Percentiles rank a stretch among this genome's conserved stretches.
These are phyloP conservation scores for Lysandra coridon DNA, from an alignment of 2,888 invertebrate genomes.

Conservation along the genomic window DNA sequence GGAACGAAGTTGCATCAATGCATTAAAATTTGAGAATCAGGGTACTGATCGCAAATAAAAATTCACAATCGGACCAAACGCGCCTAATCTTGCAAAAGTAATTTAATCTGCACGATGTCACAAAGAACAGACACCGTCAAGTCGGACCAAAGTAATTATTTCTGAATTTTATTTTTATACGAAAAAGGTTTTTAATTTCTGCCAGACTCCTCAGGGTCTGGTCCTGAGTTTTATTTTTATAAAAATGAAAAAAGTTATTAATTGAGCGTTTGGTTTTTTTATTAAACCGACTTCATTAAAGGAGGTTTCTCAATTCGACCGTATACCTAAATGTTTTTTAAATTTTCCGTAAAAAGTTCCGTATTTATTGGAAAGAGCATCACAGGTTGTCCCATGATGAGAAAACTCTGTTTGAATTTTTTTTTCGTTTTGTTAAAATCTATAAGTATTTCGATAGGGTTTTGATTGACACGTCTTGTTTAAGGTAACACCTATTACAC, in stretches of 20 bases:
- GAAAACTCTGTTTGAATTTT: no score
- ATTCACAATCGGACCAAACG: constrained; percentile 10
- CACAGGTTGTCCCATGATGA: no score
- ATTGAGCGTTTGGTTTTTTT: no score
- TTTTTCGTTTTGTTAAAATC: no score
- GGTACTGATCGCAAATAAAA: constrained; percentile 21
- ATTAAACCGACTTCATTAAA: no score
- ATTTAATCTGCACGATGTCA: constrained; percentile 25
- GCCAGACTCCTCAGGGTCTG: background rate
- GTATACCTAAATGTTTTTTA: no score
- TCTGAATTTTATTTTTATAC: background rate
- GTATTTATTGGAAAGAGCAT: no score
- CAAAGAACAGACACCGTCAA: background rate
- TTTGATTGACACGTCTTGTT: no score
- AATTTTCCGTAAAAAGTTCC: no score
- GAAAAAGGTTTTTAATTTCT: constrained; percentile 10
- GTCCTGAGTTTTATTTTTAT: background rate
- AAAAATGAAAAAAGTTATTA: background rate
- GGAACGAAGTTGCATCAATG: background rate
- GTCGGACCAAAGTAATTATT: background rate
- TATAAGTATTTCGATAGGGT: no score
- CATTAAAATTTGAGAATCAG: background rate
- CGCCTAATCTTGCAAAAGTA: constrained; percentile 24
- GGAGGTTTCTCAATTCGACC: no score
- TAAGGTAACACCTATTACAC: no score